Base-by-base conservation (phyloP, 1,140 invertebrate species). In the Orius laevigatus region DNA sequence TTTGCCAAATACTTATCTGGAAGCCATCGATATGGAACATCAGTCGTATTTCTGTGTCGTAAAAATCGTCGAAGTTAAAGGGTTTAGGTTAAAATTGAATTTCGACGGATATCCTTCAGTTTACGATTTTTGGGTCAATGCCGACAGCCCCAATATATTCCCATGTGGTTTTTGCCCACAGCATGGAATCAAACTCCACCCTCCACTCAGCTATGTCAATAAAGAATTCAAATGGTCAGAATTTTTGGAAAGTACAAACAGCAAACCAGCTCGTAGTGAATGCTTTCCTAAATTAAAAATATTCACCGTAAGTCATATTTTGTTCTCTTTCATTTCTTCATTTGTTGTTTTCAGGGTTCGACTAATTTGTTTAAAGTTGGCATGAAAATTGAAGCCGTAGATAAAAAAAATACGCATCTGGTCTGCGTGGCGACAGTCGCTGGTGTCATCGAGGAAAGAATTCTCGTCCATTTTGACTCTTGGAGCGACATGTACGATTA, bases 401-500 rank as follows among this genome's bases (percentile, higher is more conserved):
- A 97, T 65, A 75, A 82, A 32, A 90, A 89, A 60, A 89, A 94
- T 64, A 79, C 80, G 6, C 75, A 74, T 0, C 62, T 84, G 33
- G 77, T 91, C 16, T 90, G 90, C 60, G 89, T 91, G n/a, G 88
- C 90, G 1, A 84, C 82, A 18, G 75, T 94, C 9, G 73, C 76
- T 38, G 85, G 88, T 59, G 74, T 89, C 47, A 73, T 93, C 65
- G 82, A 87, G 55, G 78, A 80, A 55, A 69, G 88, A 25, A 75
- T 96, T 57, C 75, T 92, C 2, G 77, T 97, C 41, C 90, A 92
- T 64, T 96, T 95, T 67, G 91, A 95, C 70, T 86, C 84, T 55
- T 95, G 90, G 89, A 82, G 89, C 59, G 81, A 87, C 59, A 78
- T 81, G 54, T 95, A 92, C 62, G 91, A 96, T 68, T 92, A 89